phyloP scores from a whole-genome alignment of 53 echinoderm and acorn worm species.

The Luidia sarsii region DNA sequence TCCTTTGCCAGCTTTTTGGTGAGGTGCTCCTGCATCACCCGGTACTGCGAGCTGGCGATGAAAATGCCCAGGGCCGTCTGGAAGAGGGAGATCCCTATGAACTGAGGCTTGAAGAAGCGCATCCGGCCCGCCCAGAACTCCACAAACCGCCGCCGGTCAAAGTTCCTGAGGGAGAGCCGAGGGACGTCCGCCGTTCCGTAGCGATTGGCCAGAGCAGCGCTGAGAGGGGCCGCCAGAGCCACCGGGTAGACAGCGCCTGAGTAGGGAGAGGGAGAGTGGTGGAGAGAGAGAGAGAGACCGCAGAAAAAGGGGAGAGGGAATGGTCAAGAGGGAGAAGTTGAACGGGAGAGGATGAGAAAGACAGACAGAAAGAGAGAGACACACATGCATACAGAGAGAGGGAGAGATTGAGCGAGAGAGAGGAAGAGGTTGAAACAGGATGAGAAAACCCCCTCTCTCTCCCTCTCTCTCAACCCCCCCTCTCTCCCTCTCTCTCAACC shows the following conservation, averaged over 20 bases:
- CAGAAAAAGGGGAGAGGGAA: too few species aligned
- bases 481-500: too few species aligned
- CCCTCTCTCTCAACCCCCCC: too few species aligned
- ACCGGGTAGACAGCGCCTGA: slow-evolving; percentile 78
- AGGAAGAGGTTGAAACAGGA: too few species aligned
- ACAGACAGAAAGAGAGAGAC: too few species aligned
- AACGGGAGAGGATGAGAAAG: too few species aligned
- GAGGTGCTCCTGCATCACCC: neutral
- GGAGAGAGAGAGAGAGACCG: too few species aligned
- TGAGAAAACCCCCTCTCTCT: too few species aligned
- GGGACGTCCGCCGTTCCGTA: slow-evolving; percentile 79
- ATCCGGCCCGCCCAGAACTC: slow-evolving; percentile 76
- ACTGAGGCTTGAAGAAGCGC: slow-evolving; percentile 83
- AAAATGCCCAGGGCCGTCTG: slow-evolving; percentile 67
- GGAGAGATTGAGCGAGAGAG: too few species aligned
- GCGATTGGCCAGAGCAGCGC: slow-evolving; percentile 60
- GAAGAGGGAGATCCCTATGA: slow-evolving; percentile 71
- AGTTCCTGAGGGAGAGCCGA: slow-evolving; percentile 25
- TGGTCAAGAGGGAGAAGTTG: too few species aligned
- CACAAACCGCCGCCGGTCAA: slow-evolving; percentile 1
- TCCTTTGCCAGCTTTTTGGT: neutral
- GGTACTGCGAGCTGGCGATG: slow-evolving; percentile 68
- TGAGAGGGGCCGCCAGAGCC: slow-evolving; percentile 66
- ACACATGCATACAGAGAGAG: too few species aligned
- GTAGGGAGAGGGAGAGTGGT: too few species aligned